Base-by-base conservation (phyloP, 2,113 vertebrate species). In the Leucopsar rothschildi region DNA sequence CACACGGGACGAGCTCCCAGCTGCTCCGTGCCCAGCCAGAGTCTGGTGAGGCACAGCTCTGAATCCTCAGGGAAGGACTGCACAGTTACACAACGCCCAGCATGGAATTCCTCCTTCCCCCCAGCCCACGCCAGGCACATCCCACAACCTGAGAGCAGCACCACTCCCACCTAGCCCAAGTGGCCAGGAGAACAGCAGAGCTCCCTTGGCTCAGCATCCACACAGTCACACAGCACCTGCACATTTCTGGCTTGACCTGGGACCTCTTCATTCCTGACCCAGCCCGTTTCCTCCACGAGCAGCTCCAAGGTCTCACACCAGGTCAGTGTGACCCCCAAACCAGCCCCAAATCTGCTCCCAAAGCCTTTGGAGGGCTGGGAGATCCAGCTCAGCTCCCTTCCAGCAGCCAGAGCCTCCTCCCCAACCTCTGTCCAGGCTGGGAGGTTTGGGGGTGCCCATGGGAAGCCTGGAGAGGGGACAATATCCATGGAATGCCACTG, bases 121-220 rank as follows among this genome's bases (percentile, higher is more conserved):
- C 66, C 72, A 25, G 49, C 65, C n/a, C 69, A 14, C 1, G 0
- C 2, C 47, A 15, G 4, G 35, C 52, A 18, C 19, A 37, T 3
- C 31, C 1, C 10, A 49, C 1, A 5, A 6, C 40, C 66, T 1
- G 44, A 24, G 47, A 53, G 60, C 8, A 2, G 49, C 35, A 15
- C 44, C 1, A 1, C 44, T 84, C 37, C 3, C 8, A 0, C 1
- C 2, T 0, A 39, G 24, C 35, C 8, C 21, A 3, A 20, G 13
- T 2, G 73, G 29, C 47, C 29, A 27, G 39, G 63, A 37, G 6
- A 50, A 20, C 15, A 16, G 52, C 16, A 1, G 25, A 6, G 2
- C 11, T 56, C 6, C n/a, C 64, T 25, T 4, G 24, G 47, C 2
- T 4, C 14, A 65, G 47, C 16, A 33, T 0, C 14, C 82, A 14